Evolutionary conservation across 2,888 invertebrate species (phyloP).

Genomic region (Pelosia muscerda): DNA sequence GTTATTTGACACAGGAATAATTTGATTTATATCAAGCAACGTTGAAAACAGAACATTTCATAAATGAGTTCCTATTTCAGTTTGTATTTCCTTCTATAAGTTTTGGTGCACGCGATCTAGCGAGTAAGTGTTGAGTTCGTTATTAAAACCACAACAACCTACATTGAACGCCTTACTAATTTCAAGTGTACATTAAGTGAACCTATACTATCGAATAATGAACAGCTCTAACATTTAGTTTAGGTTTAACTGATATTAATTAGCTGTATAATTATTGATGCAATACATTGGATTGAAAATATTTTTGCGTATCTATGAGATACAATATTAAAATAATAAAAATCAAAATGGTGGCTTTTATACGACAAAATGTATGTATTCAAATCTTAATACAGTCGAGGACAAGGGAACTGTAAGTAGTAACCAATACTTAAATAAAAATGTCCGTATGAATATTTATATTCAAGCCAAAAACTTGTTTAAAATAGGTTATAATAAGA

Average conservation of each 20-base stretch:
- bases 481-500: neutral
- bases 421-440: neutral
- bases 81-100: neutral
- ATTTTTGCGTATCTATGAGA: too few species aligned
- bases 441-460: neutral
- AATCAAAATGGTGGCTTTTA: too few species aligned
- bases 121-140: neutral
- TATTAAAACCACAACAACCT: neutral
- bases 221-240: too few species aligned
- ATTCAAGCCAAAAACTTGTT: neutral
- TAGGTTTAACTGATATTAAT: too few species aligned
- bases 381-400: too few species aligned
- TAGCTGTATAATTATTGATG: too few species aligned
- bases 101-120: neutral
- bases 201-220: too few species aligned
- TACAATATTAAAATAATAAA: too few species aligned
- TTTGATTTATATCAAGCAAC: neutral
- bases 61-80: neutral
- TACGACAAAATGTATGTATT: too few species aligned
- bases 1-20: neutral
- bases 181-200: too few species aligned
- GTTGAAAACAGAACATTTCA: neutral
- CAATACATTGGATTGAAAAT: too few species aligned
- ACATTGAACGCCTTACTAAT: neutral
- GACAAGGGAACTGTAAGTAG: too few species aligned